Evolutionary conservation across 1,140 invertebrate species (phyloP), one percentile per base, ranked within the genome.

Genomic region (Drosophila obscura): DNA sequence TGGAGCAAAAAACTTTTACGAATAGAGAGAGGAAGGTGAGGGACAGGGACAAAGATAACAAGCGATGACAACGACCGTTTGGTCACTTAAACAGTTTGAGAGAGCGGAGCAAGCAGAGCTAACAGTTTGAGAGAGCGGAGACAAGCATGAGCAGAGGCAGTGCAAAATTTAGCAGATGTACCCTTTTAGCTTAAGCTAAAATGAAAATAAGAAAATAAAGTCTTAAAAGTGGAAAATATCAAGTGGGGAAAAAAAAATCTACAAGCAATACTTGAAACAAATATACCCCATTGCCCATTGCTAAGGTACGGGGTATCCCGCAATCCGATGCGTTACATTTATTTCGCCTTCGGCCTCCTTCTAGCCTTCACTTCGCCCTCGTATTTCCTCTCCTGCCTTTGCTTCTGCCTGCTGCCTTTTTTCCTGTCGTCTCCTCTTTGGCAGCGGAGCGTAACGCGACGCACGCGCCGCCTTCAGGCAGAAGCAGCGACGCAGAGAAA

Each of bases 1-100:
- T 87, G 51, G 67, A 80, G 73, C 82, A 87, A 87, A 76, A 87
- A 87, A 85, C 82, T 82, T 39, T 68, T 79, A 68, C 76, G 83
- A 73, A 87, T 78, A 48, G 61, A 59, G n/a, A 16, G 35, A 46
- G 22, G 22, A 24, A 0, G 16, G 31, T 8, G 8, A 22, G 31
- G n/a, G 19, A 16, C 6, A n/a, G n/a, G 35, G 19, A 5, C 35
- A 39, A 11, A 13, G 11, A 39, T 11, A 13, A 13, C 35, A 39
- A 39, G 35, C 35, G 11, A 39, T 39, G 35, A 39, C 35, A 39
- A 13, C 9, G 11, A 39, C 46, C 50, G 24, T 44, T 68, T 48
- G 59, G 52, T 35, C 43, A 22, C 24, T 22, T 15, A 41, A 35
- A 28, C 39, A 9, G 31, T 15, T 39, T 19, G 22, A 3, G 3